Evolutionary conservation across 2,888 invertebrate species (phyloP).

Genomic region (Tortricodes alternella): DNA sequence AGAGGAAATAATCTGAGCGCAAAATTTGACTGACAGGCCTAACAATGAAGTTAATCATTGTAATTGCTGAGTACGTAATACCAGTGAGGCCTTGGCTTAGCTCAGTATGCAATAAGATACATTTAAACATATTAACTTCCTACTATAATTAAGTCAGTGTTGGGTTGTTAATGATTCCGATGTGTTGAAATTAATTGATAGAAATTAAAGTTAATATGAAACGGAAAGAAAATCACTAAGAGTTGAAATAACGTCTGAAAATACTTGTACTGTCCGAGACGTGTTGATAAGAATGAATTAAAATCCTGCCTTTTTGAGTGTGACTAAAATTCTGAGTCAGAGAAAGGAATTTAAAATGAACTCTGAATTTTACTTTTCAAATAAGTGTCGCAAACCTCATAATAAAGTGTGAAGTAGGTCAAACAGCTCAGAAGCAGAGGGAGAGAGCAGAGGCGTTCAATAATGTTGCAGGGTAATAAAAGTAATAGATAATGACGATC

Average conservation of each 20-base stretch:
- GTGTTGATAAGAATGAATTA: no score
- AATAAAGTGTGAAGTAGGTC: slow-evolving; percentile 11
- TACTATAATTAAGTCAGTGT: slow-evolving; percentile 20
- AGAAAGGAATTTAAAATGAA: neutral
- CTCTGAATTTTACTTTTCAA: neutral
- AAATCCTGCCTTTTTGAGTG: no score
- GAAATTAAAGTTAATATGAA: neutral
- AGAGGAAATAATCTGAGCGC: slow-evolving; percentile 57
- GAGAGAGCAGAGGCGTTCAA: neutral
- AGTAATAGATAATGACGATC: slow-evolving; percentile 10
- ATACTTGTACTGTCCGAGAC: no score
- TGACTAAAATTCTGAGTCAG: no score
- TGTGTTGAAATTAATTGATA: slow-evolving; percentile 1
- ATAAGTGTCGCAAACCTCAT: neutral
- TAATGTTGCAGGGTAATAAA: slow-evolving; percentile 10
- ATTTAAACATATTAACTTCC: slow-evolving; percentile 21
- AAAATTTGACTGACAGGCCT: slow-evolving; percentile 48
- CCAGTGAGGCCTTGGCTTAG: slow-evolving; percentile 48
- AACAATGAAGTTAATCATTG: slow-evolving; percentile 57
- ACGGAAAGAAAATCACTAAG: neutral
- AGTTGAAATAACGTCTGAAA: neutral
- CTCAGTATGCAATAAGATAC: slow-evolving; percentile 36
- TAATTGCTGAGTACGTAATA: slow-evolving; percentile 53
- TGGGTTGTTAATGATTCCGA: slow-evolving; percentile 14
- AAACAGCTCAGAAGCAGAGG: slow-evolving; percentile 3